Evolutionary conservation across 1,140 invertebrate genomes (phyloP), one percentile per base, ranked within the genome.

Genomic region (Euura lappo): DNA sequence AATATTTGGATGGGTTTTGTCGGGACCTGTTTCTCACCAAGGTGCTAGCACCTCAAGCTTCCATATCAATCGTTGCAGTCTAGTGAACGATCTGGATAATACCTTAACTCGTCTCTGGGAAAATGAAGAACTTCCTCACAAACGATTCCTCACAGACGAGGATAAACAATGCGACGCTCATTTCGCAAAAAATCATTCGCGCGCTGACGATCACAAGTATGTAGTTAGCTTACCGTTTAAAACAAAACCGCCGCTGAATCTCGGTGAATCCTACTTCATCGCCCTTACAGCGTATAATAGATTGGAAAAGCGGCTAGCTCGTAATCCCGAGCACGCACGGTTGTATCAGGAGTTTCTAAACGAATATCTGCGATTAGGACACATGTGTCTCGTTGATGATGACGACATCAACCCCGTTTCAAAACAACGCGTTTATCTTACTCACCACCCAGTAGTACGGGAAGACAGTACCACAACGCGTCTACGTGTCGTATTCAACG

Each of bases 301-400:
- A 51, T 8, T 8, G 6, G 7, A 7, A 6, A 13, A 44, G 8
- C 6, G 6, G 6, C 43, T 67, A 44, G 66, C 28, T 28, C 6
- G 6, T 8, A 67, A 67, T 2, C 66, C 6, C 66, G 66, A 44
- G n/a, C 8, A 67, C 8, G 7, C 8, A 13, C 43, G 13, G 71
- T 75, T 2, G 72, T 73, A 44, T 1, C 44, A 28, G 0, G 75
- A 82, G 28, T 81, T 84, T 74, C 79, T 85, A 43, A 7, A 65
- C 3, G 82, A 85, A 72, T 84, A 83, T 69, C n/a, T 70, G 45
- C 28, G 71, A 10, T 74, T 78, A 69, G 74, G 76, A 5, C 77
- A 85, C 68, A 83, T 83, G 81, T 28, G 28, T 28, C 28, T 60
- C 43, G 28, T 28, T 28, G 28, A 28, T 28, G 11, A 68, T 68